Percentiles rank a stretch among this genome's conserved stretches.
These are phyloP conservation scores for Dicycla oo DNA, from an alignment of 2,888 invertebrate genomes.

Conservation along the genomic window DNA sequence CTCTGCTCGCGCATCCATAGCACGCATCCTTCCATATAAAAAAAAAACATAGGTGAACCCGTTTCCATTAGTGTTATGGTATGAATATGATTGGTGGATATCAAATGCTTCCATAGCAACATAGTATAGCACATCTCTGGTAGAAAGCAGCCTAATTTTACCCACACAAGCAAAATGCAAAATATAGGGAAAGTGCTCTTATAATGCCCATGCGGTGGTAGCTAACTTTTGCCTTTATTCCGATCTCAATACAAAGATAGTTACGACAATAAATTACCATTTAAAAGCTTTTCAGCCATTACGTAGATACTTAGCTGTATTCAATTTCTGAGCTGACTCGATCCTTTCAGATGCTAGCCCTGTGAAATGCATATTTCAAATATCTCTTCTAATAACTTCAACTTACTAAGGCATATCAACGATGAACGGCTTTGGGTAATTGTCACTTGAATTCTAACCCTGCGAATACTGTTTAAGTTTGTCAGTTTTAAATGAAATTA, in stretches of 20 bases:
- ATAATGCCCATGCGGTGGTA: too few species aligned
- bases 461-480: not conserved
- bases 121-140: too few species aligned
- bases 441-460: not conserved
- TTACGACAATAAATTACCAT: not conserved
- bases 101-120: too few species aligned
- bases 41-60: too few species aligned
- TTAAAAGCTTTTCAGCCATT: not conserved
- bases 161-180: not conserved
- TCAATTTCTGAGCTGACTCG: not conserved
- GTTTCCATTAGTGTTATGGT: too few species aligned
- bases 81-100: too few species aligned
- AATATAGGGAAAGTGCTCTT: not conserved
- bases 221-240: not conserved
- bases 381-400: not conserved
- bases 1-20: too few species aligned
- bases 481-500: constrained; percentile 9
- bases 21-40: too few species aligned
- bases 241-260: not conserved
- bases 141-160: too few species aligned
- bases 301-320: not conserved
- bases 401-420: not conserved
- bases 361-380: not conserved
- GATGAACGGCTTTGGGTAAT: not conserved
- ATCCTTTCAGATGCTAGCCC: not conserved